phyloP scores from a whole-genome alignment of 2,113 vertebrate species.

The Candoia aspera region DNA sequence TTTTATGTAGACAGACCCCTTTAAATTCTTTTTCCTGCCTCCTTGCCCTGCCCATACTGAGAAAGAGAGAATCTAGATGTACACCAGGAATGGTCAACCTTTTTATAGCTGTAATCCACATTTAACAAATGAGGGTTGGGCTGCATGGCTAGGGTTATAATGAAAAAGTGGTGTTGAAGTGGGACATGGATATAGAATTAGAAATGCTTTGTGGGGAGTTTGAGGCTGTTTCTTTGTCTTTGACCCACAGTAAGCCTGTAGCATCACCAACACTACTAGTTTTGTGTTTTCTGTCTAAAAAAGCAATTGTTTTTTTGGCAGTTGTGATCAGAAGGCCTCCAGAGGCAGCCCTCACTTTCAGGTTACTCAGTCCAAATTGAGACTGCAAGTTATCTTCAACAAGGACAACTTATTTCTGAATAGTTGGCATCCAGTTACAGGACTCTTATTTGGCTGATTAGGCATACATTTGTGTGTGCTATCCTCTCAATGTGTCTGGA shows the following conservation, averaged over 20 bases:
- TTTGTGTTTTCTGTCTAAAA: background rate
- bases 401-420: background rate
- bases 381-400: background rate
- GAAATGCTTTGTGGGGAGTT: background rate
- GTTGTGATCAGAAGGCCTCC: background rate
- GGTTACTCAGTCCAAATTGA: background rate
- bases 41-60: too few relatives aligned
- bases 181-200: background rate
- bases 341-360: background rate
- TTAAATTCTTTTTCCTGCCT: background rate
- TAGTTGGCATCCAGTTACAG: background rate
- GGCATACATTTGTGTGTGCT: background rate
- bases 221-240: background rate
- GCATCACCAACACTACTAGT: background rate
- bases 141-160: too few relatives aligned
- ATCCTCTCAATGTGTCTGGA: background rate
- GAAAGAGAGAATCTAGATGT: too few relatives aligned
- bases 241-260: background rate
- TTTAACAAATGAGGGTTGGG: too few relatives aligned
- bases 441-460: background rate
- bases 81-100: too few relatives aligned
- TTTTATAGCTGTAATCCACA: too few relatives aligned
- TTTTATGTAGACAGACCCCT: background rate
- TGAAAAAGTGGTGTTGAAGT: background rate
- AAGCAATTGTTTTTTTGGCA: background rate